A percentile compares a stretch with the other conserved stretches of the same genome.
phyloP scores from a whole-genome alignment of 2,113 vertebrate genomes.

The Lathamus discolor region DNA sequence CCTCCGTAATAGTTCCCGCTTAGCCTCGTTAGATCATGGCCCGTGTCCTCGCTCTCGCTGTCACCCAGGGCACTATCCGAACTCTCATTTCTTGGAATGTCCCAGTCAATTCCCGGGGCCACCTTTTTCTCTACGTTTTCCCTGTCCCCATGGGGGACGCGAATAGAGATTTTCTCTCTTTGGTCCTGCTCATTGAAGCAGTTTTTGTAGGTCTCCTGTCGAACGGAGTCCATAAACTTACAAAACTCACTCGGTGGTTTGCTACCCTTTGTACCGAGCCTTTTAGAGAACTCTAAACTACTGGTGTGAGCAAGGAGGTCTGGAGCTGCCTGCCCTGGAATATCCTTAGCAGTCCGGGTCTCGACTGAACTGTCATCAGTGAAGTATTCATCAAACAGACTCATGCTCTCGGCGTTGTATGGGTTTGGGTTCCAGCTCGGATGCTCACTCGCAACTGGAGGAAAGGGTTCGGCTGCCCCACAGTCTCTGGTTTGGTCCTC shows the following conservation, averaged over 20 bases:
- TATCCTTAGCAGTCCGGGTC: constrained; percentile 86
- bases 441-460: constrained; percentile 72
- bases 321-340: constrained; percentile 71
- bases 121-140: constrained; percentile 83
- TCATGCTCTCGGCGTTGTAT: constrained; percentile 75
- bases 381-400: constrained; percentile 90
- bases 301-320: constrained; percentile 65
- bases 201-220: constrained; percentile 79
- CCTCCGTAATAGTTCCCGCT: constrained; percentile 74
- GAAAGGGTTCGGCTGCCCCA: constrained; percentile 71
- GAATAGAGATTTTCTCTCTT: constrained; percentile 80
- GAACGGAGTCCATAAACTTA: constrained; percentile 75
- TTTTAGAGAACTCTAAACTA: constrained; percentile 73
- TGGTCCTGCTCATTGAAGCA: constrained; percentile 87
- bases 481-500: constrained; percentile 86
- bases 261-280: constrained; percentile 59
- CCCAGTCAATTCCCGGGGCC: constrained; percentile 84
- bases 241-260: constrained; percentile 70
- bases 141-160: constrained; percentile 80
- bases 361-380: constrained; percentile 83
- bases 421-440: constrained; percentile 81
- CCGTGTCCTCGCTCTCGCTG: constrained; percentile 92
- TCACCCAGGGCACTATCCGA: constrained; percentile 97
- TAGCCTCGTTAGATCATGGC: constrained; percentile 75
- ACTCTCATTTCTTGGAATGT: constrained; percentile 98